Percentiles rank a stretch among this genome's conserved stretches.
Conservation (phyloP, 64 coral and sea anemone genomes). For the Porites lutea region DNA sequence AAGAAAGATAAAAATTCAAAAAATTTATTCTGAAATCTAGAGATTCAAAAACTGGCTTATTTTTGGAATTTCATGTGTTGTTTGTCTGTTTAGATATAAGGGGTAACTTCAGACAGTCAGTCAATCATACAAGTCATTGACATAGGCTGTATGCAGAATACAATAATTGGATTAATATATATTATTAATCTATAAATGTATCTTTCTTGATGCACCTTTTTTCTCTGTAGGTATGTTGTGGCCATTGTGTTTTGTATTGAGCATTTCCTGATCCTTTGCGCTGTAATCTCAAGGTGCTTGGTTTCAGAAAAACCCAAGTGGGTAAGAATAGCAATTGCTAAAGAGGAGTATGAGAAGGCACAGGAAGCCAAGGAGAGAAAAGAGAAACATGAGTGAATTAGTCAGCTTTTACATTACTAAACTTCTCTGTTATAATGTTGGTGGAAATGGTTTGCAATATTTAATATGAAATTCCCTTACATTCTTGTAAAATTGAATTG, state of each 20-base stretch:
- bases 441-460: too few species aligned
- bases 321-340: constrained; percentile 90
- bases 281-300: constrained; percentile 73
- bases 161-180: too few species aligned
- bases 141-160: too few species aligned
- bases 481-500: too few species aligned
- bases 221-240: constrained; percentile 83
- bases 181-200: neutral
- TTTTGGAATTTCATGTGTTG: too few species aligned
- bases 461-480: too few species aligned
- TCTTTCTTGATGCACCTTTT: neutral
- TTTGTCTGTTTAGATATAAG: too few species aligned
- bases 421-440: neutral
- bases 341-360: constrained; percentile 84
- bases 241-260: constrained; percentile 89
- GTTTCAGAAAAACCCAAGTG: constrained; percentile 88
- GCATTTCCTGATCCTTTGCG: constrained; percentile 93
- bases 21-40: too few species aligned
- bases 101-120: too few species aligned
- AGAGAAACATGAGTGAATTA: constrained; percentile 9
- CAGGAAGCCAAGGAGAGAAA: constrained; percentile 29
- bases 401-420: neutral
- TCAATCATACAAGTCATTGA: too few species aligned
- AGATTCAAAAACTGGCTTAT: too few species aligned
- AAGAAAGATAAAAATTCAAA: too few species aligned